Base-by-base conservation (phyloP, 2,797 vertebrate genomes). In the Sebastes trivittatus region DNA sequence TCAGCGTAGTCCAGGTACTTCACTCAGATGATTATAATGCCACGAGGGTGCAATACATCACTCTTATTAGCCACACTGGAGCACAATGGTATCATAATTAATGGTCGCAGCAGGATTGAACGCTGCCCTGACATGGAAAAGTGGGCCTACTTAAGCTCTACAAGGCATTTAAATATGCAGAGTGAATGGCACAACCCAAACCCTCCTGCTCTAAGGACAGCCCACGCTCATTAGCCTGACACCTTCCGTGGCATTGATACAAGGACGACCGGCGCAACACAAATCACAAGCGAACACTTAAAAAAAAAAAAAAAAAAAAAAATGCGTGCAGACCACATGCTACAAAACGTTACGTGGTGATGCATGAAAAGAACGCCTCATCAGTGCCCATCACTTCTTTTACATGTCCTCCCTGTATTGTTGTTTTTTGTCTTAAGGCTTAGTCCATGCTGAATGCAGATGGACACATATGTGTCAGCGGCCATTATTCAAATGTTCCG, bases 61-160 rank as follows among this genome's bases (percentile, higher is more conserved):
- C 94, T 96, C 95, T 94, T 95, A 96, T 95, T 96, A 96, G 95
- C 93, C 94, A 94, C 95, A 94, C 92, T 85, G 91, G 93, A 95
- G 94, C 95, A 96, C 95, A 96, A 96, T 95, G 94, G 93, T 94
- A 94, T 95, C 93, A 95, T 96, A 96, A 96, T 96, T 96, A 96
- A 95, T 95, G 94, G 95, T 94, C 94, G 90, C 94, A 95, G 94
- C 94, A 95, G 95, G 95, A 95, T 94, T 94, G 93, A 95, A 93
- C 88, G 83, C 91, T 94, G 94, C 94, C 94, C 95, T 95, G 94
- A 96, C 95, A 94, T 94, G 92, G 93, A 94, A 94, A 94, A 94
- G 93, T 93, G 93, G 93, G 93, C 89, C 94, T 94, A 91, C 94
- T 95, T 94, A 95, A 94, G 95, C 95, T 95, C 92, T 94, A 95